Base-by-base conservation (phyloP, 1,140 invertebrate species). In the Drosophila tani region DNA sequence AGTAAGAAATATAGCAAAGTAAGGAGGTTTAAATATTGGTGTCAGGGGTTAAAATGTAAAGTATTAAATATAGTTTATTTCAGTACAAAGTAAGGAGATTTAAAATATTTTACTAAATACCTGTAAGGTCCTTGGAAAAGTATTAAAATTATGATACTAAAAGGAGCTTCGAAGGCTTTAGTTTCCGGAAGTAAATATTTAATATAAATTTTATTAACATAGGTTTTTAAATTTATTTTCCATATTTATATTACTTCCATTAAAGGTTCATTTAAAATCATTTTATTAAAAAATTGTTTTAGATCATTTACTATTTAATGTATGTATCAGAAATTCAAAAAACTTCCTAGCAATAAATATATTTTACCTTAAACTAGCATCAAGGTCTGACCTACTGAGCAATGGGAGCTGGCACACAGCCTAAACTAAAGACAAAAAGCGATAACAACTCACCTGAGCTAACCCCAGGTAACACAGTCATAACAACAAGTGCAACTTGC, bases 321-420 rank as follows among this genome's bases (percentile, higher is more conserved):
- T 27, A 14, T 53, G 1, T 3, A n/a, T 32, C 3, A 8, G 14
- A 35, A 38, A 19, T 21, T 4, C 4, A 8, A 19, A 3, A n/a
- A 60, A 46, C 1, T 4, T 17, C 8, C 5, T 35, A 15, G 0
- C 4, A 17, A 5, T 14, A 12, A 53, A 17, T 19, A 19, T 0
- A 19, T 0, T 35, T 19, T 5, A 38, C 21, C 4, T 9, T 5
- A 38, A 35, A 24, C 29, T 32, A 7, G 1, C 5, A 11, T 17
- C 11, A 47, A 66, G 40, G 14, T 14, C 55, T 69, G 74, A 77
- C 75, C 75, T 53, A 77, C 56, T 77, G 19, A 77, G 40, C 51
- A 77, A 69, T 77, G 63, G 32, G 43, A 60, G 47, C 74, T 47
- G 68, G 64, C 19, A 17, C 27, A 24, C 19, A 63, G 19, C 35